Conservation (phyloP, 2,888 invertebrate species). For the Selenia dentaria region DNA sequence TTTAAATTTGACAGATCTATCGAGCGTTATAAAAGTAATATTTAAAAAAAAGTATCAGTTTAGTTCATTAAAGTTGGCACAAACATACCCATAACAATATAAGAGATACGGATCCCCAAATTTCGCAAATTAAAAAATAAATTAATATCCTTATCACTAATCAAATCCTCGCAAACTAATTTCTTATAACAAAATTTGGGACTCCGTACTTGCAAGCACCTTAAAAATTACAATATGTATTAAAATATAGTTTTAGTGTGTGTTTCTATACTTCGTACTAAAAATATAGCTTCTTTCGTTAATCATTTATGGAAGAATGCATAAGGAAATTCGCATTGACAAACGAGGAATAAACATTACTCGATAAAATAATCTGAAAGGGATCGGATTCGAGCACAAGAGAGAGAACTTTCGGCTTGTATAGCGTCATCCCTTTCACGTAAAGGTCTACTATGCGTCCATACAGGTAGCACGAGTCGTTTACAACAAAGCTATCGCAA, state of each 20-base stretch:
- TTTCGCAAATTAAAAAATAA: constrained; percentile 59
- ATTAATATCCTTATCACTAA: constrained; percentile 59
- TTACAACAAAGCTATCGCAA: too few relatives aligned
- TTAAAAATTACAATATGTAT: constrained; percentile 50
- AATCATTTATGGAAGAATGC: constrained; percentile 68
- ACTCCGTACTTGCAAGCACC: constrained; percentile 69
- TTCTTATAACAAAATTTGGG: constrained; percentile 54
- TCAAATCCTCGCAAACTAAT: constrained; percentile 73
- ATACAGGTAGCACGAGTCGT: too few relatives aligned
- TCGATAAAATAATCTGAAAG: constrained; percentile 27
- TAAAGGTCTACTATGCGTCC: too few relatives aligned
- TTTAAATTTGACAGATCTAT: constrained; percentile 24
- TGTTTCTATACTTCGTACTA: constrained; percentile 57
- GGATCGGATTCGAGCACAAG: neutral
- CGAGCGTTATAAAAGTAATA: constrained; percentile 1
- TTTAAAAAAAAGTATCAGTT: constrained; percentile 2
- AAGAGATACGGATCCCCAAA: constrained; percentile 60
- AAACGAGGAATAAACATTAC: constrained; percentile 45
- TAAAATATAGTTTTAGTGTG: constrained; percentile 41
- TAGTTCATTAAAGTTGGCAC: constrained; percentile 65
- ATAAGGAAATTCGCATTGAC: constrained; percentile 60
- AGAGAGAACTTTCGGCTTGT: neutral
- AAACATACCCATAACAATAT: constrained; percentile 55
- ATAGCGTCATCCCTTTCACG: neutral
- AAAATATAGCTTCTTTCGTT: constrained; percentile 73